These are phyloP conservation scores for Musca domestica DNA, from an alignment of 1,140 invertebrate species.

Conservation along the genomic window DNA sequence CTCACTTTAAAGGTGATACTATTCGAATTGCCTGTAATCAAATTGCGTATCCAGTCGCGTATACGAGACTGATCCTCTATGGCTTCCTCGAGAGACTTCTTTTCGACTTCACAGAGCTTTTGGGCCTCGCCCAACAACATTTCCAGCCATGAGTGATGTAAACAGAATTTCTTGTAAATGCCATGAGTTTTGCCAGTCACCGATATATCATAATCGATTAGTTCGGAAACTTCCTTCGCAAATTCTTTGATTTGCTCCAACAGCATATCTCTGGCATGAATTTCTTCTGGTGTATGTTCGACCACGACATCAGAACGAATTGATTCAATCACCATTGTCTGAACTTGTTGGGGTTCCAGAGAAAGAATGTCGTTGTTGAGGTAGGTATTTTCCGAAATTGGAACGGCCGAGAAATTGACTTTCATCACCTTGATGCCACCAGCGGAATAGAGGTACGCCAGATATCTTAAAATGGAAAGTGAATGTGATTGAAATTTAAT, in stretches of 20 bases:
- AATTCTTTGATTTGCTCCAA: slow-evolving; percentile 32
- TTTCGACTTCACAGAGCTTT: slow-evolving; percentile 50
- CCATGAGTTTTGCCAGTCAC: slow-evolving; percentile 41
- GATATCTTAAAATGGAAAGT: slow-evolving; percentile 2
- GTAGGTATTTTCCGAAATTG: neutral
- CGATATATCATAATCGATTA: slow-evolving; percentile 46
- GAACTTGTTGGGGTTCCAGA: neutral
- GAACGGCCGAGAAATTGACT: neutral
- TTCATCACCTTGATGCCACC: slow-evolving; percentile 3
- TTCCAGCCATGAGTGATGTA: slow-evolving; percentile 43
- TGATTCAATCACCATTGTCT: neutral
- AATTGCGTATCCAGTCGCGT: slow-evolving; percentile 50
- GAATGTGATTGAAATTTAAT: neutral
- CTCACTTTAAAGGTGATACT: slow-evolving; percentile 52
- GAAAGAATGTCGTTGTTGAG: neutral
- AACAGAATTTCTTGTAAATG: slow-evolving; percentile 48
- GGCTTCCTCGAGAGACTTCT: slow-evolving; percentile 43
- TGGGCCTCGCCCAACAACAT: slow-evolving; percentile 42
- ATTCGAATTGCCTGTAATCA: slow-evolving; percentile 51
- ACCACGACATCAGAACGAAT: neutral
- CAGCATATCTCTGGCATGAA: neutral
- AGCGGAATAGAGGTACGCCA: neutral
- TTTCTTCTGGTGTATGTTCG: neutral
- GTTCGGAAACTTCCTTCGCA: slow-evolving; percentile 33
- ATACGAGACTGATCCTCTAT: slow-evolving; percentile 50